A percentile compares a stretch with the other conserved stretches of the same genome.
Conservation (phyloP, 2,888 invertebrate species). For the Perizoma affinitatum region DNA sequence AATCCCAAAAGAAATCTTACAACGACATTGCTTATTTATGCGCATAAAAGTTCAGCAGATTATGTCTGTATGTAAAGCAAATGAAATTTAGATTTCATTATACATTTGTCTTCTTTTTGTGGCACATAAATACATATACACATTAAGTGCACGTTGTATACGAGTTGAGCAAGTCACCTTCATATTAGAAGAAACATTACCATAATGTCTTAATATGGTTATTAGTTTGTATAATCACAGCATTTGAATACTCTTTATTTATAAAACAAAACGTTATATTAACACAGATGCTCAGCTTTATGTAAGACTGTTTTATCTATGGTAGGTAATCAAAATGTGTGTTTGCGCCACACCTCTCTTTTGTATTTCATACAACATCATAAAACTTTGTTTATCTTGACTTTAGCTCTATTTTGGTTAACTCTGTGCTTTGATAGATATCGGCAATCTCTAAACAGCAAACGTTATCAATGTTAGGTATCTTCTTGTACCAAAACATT, state of each 20-base stretch:
- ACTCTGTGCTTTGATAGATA: no score
- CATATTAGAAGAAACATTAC: constrained; percentile 22
- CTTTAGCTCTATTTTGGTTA: no score
- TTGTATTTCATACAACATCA: background rate
- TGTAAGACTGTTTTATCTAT: constrained; percentile 64
- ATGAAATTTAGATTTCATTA: constrained; percentile 1
- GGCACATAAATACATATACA: constrained; percentile 27
- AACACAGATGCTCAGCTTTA: constrained; percentile 78
- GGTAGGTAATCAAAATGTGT: constrained; percentile 39
- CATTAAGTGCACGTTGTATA: constrained; percentile 21
- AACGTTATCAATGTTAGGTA: no score
- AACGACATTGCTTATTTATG: background rate
- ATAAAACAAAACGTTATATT: constrained; percentile 63
- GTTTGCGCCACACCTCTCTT: constrained; percentile 14
- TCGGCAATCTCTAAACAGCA: no score
- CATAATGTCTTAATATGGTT: constrained; percentile 35
- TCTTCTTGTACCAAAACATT: no score
- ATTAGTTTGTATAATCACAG: constrained; percentile 33
- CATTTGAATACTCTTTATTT: constrained; percentile 45
- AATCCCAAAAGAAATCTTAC: background rate
- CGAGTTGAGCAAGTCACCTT: constrained; percentile 31
- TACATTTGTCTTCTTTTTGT: constrained; percentile 17
- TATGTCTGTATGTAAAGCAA: background rate
- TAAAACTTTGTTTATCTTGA: background rate
- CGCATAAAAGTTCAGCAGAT: background rate